Percentiles rank a stretch among this genome's conserved stretches.
phyloP scores from a whole-genome alignment of 53 echinoderm and acorn worm genomes.

The Actinopyga echinites region DNA sequence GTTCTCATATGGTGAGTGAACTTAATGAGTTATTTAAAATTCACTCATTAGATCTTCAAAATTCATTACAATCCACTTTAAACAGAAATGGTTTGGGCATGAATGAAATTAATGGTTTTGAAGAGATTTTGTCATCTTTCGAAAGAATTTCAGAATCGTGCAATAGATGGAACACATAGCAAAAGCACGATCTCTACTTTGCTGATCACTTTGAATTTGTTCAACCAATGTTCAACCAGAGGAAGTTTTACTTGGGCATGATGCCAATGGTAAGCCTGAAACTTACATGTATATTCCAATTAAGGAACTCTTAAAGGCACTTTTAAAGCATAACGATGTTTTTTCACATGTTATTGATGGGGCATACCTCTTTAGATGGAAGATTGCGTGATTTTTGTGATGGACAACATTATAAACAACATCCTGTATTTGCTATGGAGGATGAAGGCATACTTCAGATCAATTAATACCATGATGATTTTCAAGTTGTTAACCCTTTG shows the following conservation, averaged over 20 bases:
- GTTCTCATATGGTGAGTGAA: constrained; percentile 41
- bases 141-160: constrained; percentile 46
- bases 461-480: constrained; percentile 56
- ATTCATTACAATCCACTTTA: constrained; percentile 19
- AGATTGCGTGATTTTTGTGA: constrained; percentile 58
- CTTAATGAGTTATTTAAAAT: constrained; percentile 45
- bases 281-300: constrained; percentile 62
- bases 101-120: constrained; percentile 46
- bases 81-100: constrained; percentile 56
- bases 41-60: constrained; percentile 39
- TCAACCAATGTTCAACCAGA: constrained; percentile 63
- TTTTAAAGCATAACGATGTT: constrained; percentile 64
- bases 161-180: constrained; percentile 15
- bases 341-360: constrained; percentile 59
- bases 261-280: constrained; percentile 62
- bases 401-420: constrained; percentile 42
- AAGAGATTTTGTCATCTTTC: constrained; percentile 55
- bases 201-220: constrained; percentile 59
- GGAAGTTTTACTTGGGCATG: constrained; percentile 62
- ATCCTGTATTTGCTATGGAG: constrained; percentile 50
- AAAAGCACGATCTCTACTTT: constrained; percentile 52
- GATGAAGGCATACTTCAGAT: constrained; percentile 43
- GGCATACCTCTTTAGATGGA: constrained; percentile 53
- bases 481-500: constrained; percentile 63
- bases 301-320: constrained; percentile 49